phyloP scores from a whole-genome alignment of 2,888 invertebrate genomes.

The Galerucella pusilla region DNA sequence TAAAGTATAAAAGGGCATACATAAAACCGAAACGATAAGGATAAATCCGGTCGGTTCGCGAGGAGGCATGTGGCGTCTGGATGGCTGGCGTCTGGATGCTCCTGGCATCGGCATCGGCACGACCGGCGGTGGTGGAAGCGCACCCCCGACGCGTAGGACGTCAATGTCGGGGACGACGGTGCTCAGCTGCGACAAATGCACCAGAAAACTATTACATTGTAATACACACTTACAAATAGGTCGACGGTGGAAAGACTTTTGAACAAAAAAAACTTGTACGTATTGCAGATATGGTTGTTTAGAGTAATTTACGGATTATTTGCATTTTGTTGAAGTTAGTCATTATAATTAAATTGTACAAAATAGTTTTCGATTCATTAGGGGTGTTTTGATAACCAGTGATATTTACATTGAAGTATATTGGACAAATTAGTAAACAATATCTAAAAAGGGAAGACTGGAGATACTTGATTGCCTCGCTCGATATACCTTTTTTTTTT shows the following conservation, averaged over 20 bases:
- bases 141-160: slow-evolving; percentile 9
- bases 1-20: slow-evolving; percentile 54
- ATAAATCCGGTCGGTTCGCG: slow-evolving; percentile 54
- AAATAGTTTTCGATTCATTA: too few relatives aligned
- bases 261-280: slow-evolving; percentile 8
- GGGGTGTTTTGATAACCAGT: too few relatives aligned
- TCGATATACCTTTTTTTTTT: too few relatives aligned
- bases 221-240: slow-evolving; percentile 47
- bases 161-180: slow-evolving; percentile 31
- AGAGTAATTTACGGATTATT: too few relatives aligned
- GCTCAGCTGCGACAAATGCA: slow-evolving; percentile 58
- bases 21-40: slow-evolving; percentile 55
- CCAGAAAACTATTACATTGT: slow-evolving; percentile 58
- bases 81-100: slow-evolving; percentile 58
- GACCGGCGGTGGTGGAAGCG: slow-evolving; percentile 23
- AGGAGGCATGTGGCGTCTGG: slow-evolving; percentile 55
- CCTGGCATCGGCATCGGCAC: slow-evolving; percentile 25
- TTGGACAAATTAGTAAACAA: too few relatives aligned
- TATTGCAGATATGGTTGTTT: slow-evolving; percentile 7
- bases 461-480: too few relatives aligned
- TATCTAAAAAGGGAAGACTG: too few relatives aligned
- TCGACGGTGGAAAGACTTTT: slow-evolving; percentile 11
- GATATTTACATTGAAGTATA: too few relatives aligned
- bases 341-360: too few relatives aligned
- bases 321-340: too few relatives aligned